A percentile compares a stretch with the other conserved stretches of the same genome.
These are phyloP conservation scores for Cerceris rybyensis DNA, from an alignment of 2,888 invertebrate genomes.

Conservation along the genomic window DNA sequence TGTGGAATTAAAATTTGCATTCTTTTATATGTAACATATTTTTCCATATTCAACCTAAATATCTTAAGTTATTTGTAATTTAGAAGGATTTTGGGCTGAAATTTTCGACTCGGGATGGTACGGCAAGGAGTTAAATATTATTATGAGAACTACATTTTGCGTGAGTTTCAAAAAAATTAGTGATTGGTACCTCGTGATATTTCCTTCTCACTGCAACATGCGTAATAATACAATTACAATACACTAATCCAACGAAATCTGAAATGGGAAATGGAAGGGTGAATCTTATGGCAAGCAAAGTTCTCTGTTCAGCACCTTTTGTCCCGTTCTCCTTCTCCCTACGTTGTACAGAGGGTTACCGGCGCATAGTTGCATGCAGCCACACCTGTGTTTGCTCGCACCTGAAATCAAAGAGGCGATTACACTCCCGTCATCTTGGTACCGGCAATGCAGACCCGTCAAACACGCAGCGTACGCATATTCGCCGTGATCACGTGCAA, in stretches of 20 bases:
- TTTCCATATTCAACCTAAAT: too few relatives aligned
- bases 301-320: not conserved
- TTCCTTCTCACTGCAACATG: too few relatives aligned
- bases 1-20: too few relatives aligned
- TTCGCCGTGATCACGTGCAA: constrained; percentile 43
- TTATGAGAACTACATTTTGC: too few relatives aligned
- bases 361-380: constrained; percentile 14
- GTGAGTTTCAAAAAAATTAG: too few relatives aligned
- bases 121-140: too few relatives aligned
- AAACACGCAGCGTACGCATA: constrained; percentile 29
- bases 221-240: not conserved
- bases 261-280: not conserved
- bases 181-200: too few relatives aligned
- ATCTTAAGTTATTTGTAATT: too few relatives aligned
- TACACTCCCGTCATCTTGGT: constrained; percentile 38
- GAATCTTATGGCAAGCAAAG: not conserved
- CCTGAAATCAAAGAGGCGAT: constrained; percentile 75
- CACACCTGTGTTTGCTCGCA: constrained; percentile 81
- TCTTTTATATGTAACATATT: too few relatives aligned
- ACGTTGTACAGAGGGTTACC: constrained; percentile 14
- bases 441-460: constrained; percentile 10
- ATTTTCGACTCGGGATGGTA: too few relatives aligned
- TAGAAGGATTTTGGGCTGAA: too few relatives aligned
- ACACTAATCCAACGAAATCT: not conserved
- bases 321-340: not conserved